Evolutionary conservation across 2,888 invertebrate genomes (phyloP).

Genomic region (Graphium colonna): DNA sequence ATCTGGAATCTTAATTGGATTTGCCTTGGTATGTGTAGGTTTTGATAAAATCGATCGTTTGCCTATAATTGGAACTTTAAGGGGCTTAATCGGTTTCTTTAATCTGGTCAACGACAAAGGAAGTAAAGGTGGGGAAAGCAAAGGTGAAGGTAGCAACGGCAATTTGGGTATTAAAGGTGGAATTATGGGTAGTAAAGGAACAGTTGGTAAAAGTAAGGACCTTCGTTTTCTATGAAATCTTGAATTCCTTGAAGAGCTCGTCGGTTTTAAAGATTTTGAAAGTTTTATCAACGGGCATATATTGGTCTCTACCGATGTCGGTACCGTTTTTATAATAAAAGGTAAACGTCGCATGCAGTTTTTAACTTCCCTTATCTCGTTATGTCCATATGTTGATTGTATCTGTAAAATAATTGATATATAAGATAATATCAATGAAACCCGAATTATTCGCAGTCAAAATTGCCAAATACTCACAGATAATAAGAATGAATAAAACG

Average conservation of each 20-base stretch:
- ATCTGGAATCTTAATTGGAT: conserved; percentile 11
- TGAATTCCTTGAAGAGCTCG: neutral
- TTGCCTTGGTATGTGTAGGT: neutral
- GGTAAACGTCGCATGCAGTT: conserved; percentile 14
- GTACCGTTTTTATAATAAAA: conserved; percentile 1
- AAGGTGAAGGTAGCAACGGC: conserved; percentile 15
- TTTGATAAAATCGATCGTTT: conserved; percentile 13
- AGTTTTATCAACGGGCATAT: neutral
- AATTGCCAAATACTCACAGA: too few relatives aligned
- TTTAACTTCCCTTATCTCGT: neutral
- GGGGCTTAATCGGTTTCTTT: conserved; percentile 11
- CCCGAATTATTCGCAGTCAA: too few relatives aligned
- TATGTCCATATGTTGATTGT: conserved; percentile 3
- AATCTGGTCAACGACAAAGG: conserved; percentile 3
- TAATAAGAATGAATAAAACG: conserved; percentile 4
- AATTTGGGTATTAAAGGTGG: conserved; percentile 16
- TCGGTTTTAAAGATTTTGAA: neutral
- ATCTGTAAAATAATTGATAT: conserved; percentile 22
- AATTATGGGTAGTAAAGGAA: conserved; percentile 15
- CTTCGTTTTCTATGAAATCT: conserved; percentile 7
- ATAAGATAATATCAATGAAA: too few relatives aligned
- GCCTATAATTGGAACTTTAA: conserved; percentile 17
- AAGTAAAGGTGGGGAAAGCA: conserved; percentile 4
- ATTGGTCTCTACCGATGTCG: neutral
- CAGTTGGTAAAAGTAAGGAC: conserved; percentile 12